A percentile compares a stretch with the other conserved stretches of the same genome.
These are phyloP conservation scores for Pipistrellus pygmaeus DNA, from an alignment of 2,797 vertebrate genomes.

Conservation along the genomic window DNA sequence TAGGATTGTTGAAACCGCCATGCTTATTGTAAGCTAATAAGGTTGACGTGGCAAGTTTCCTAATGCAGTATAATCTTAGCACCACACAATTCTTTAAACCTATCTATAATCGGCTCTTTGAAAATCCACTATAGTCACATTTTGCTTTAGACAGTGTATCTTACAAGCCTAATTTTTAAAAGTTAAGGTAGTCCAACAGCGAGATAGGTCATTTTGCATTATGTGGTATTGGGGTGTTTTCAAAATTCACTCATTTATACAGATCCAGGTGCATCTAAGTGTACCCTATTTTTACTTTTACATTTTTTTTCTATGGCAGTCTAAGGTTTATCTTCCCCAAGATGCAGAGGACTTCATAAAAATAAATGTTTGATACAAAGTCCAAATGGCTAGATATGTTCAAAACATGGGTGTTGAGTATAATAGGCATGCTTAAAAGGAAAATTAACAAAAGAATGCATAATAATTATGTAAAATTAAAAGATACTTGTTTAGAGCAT, in stretches of 20 bases:
- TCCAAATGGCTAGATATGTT: neutral
- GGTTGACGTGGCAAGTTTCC: constrained; percentile 84
- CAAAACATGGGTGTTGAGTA: neutral
- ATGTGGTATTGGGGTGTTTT: neutral
- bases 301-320: neutral
- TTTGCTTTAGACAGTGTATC: neutral
- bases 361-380: constrained; percentile 28
- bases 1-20: constrained; percentile 77
- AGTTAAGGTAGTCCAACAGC: neutral
- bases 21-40: constrained; percentile 83
- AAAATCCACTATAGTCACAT: constrained; percentile 15
- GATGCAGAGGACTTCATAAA: neutral
- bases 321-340: neutral
- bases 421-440: neutral
- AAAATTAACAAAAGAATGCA: constrained; percentile 30
- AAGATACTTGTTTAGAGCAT: neutral
- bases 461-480: neutral
- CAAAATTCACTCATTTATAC: neutral
- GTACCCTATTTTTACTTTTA: neutral
- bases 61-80: constrained; percentile 81
- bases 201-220: neutral
- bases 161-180: neutral
- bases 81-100: constrained; percentile 77
- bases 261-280: too few species aligned
- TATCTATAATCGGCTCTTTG: constrained; percentile 76